Conservation (phyloP, 2,113 vertebrate species). For the Platanista minor region DNA sequence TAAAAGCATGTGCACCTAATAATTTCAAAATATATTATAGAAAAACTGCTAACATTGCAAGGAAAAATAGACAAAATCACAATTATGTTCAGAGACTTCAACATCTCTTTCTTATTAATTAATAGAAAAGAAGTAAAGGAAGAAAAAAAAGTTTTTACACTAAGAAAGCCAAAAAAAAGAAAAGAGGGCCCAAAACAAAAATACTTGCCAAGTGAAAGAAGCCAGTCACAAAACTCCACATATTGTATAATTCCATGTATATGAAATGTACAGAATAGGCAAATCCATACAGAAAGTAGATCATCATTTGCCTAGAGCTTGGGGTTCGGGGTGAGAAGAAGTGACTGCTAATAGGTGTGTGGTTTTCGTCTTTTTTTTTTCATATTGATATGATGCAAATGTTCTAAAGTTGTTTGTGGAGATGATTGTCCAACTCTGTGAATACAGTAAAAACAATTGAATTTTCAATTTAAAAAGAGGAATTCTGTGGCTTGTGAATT, state of each 20-base stretch:
- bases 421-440: background rate
- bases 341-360: background rate
- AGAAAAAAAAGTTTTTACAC: background rate
- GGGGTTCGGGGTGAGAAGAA: too few species aligned
- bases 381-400: background rate
- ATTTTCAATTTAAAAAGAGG: background rate
- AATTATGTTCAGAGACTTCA: background rate
- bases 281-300: background rate
- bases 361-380: background rate
- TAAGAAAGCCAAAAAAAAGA: background rate
- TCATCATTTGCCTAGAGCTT: background rate
- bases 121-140: background rate
- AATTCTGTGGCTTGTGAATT: background rate
- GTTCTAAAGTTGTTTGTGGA: background rate
- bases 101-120: background rate
- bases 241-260: background rate
- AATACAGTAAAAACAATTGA: background rate
- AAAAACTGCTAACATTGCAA: background rate
- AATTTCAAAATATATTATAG: background rate
- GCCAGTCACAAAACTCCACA: background rate
- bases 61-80: background rate
- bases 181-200: background rate
- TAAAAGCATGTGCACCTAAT: background rate
- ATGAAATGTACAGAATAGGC: background rate
- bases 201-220: background rate